Percentiles rank a stretch among this genome's conserved stretches.
phyloP scores from a whole-genome alignment of 2,113 vertebrate genomes.

The Smithornis capensis region DNA sequence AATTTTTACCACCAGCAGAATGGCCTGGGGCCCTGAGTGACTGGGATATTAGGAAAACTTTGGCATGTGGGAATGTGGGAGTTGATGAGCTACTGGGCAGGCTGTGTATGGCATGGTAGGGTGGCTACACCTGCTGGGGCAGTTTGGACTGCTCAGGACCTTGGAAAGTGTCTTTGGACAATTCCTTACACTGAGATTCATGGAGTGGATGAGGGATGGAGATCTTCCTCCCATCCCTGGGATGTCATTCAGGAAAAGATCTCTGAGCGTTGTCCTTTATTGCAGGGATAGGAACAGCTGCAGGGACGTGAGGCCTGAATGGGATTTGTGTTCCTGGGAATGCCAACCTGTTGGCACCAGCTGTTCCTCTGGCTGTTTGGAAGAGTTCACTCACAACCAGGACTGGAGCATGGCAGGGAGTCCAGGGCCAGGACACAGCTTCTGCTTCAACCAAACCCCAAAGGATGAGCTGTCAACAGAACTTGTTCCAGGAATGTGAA shows the following conservation, averaged over 20 bases:
- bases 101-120: too few relatives aligned
- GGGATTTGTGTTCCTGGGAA: neutral
- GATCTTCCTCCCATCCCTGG: neutral
- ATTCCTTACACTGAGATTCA: neutral
- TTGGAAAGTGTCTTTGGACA: neutral
- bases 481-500: neutral
- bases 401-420: neutral
- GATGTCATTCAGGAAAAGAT: neutral
- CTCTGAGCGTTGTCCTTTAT: neutral
- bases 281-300: neutral
- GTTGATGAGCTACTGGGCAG: neutral
- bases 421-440: neutral
- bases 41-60: neutral
- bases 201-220: neutral
- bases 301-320: accelerated
- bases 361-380: neutral
- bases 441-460: neutral
- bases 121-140: neutral
- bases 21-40: neutral
- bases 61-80: neutral
- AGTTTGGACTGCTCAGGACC: neutral
- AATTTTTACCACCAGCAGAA: neutral
- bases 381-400: neutral
- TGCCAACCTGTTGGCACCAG: neutral
- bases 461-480: neutral